Evolutionary conservation across 2,888 invertebrate species (phyloP), one percentile per base, ranked within the genome.

Genomic region (Aphelenchoides bicaudatus): DNA sequence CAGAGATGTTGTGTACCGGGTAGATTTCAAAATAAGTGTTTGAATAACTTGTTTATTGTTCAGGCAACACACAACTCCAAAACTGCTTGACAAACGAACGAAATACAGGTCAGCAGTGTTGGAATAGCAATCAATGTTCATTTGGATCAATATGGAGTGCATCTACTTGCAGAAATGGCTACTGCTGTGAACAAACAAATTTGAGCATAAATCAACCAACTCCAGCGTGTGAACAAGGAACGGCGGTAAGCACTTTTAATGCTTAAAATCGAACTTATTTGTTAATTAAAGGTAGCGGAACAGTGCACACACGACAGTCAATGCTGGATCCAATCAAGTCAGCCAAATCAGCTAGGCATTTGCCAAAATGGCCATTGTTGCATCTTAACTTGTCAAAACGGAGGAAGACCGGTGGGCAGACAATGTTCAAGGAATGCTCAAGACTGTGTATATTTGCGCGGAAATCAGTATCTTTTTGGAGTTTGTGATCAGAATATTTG

Each of bases 361-460:
- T 43, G 43, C 23, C 43, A 43, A 25, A 43, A 43, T n/a, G 43
- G 43, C 10, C 10, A 43, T 25, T 43, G 43, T n/a, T 43, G 43
- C 23, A 25, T 43, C 6, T 43, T 25, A 6, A 43, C 43, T 19
- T 43, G 43, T n/a, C 21, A 19, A 6, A 43, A n/a, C 43, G 43
- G 43, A 19, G 43, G 43, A 10, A 6, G 23, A 43, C 43, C 43
- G 16, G n/a, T n/a, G 10, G 43, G 43, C 10, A 6, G 43, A 6
- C 21, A 8, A n/a, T 43, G 43, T 43, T 19, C 43, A 8, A 8
- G 21, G 21, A 43, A 43, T n/a, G 43, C 43, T n/a, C 43, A n/a
- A n/a, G 43, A 43, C 21, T 43, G 43, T n/a, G 43, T 21, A n/a
- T 43, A 19, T n/a, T 19, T n/a, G n/a, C n/a, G n/a, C n/a, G n/a